These are phyloP conservation scores for Whitmania pigra DNA, from an alignment of 1,140 invertebrate species.

Conservation along the genomic window DNA sequence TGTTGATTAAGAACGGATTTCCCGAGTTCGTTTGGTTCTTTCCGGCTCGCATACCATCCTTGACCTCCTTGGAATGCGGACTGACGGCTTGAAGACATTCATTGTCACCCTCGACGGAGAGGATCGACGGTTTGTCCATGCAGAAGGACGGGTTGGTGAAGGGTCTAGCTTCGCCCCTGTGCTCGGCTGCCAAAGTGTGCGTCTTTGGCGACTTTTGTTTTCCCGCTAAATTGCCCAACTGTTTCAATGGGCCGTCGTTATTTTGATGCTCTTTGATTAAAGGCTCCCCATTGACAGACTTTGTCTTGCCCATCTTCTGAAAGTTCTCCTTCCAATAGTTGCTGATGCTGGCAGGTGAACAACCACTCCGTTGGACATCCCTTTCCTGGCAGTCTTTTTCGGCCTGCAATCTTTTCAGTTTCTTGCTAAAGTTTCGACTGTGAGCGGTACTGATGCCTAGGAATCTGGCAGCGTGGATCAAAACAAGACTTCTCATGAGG, in stretches of 20 bases:
- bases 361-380: not conserved
- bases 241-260: too few species aligned
- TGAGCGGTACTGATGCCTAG: constrained; percentile 12
- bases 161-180: not conserved
- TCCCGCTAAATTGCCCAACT: too few species aligned
- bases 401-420: not conserved
- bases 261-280: not conserved
- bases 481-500: constrained; percentile 1
- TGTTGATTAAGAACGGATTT: too few species aligned
- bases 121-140: not conserved
- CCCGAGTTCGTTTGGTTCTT: too few species aligned
- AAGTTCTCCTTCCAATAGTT: not conserved
- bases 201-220: too few species aligned
- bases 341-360: too few species aligned
- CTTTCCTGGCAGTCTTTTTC: not conserved
- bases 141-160: constrained; percentile 10
- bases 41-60: too few species aligned
- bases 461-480: constrained; percentile 15
- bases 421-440: constrained; percentile 6
- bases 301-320: not conserved
- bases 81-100: too few species aligned
- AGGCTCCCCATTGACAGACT: not conserved
- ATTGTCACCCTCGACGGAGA: not conserved
- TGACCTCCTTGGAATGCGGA: too few species aligned
- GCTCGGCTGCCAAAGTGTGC: not conserved